Conservation (phyloP, 2,113 vertebrate species). For the Ophthalmotilapia sp. region DNA sequence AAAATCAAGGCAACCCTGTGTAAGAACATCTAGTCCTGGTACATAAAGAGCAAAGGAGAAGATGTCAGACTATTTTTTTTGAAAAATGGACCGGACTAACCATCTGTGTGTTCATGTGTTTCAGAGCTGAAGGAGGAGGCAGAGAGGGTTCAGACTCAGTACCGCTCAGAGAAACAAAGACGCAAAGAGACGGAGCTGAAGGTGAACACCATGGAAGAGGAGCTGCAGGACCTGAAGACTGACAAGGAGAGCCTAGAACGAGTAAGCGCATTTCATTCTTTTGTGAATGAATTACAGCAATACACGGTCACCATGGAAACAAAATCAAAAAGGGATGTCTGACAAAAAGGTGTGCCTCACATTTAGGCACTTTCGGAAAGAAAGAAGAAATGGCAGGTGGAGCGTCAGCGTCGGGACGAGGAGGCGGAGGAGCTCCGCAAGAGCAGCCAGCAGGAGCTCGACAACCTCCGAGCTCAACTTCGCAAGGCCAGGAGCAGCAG, state of each 20-base stretch:
- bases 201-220: constrained; percentile 78
- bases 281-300: neutral
- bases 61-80: neutral
- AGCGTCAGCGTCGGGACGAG: constrained; percentile 81
- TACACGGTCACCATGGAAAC: neutral
- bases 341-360: neutral
- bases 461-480: constrained; percentile 78
- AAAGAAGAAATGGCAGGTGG: constrained; percentile 83
- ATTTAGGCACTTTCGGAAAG: constrained; percentile 79
- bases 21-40: fast-evolving
- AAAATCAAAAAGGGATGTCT: neutral
- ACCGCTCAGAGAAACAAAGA: constrained; percentile 83
- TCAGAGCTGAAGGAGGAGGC: constrained; percentile 81
- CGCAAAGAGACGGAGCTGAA: constrained; percentile 81
- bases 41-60: neutral
- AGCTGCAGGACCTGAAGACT: constrained; percentile 77
- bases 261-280: constrained; percentile 46
- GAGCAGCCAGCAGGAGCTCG: constrained; percentile 78
- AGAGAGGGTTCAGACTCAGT: constrained; percentile 70
- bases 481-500: constrained; percentile 79
- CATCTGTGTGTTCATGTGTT: neutral
- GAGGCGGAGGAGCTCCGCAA: constrained; percentile 86
- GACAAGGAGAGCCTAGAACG: constrained; percentile 84
- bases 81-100: neutral
- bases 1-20: neutral